phyloP scores from a whole-genome alignment of 2,888 invertebrate species.

The Philhelius pedissequus region DNA sequence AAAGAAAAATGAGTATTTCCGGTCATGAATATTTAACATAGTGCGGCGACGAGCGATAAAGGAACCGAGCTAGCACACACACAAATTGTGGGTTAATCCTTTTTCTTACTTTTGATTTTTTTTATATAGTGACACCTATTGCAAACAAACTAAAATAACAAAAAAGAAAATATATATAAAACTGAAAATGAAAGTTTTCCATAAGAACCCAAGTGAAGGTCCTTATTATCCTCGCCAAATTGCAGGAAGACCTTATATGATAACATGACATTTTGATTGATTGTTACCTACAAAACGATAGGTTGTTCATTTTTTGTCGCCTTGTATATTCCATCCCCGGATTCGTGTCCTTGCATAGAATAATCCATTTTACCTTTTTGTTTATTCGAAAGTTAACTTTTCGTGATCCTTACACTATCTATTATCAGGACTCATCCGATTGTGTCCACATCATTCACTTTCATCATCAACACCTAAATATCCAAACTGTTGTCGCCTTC shows the following conservation, averaged over 20 bases:
- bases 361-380: not conserved
- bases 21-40: constrained; percentile 64
- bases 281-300: constrained; percentile 20
- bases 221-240: constrained; percentile 59
- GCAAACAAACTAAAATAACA: not conserved
- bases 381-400: constrained; percentile 36
- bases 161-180: not conserved
- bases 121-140: not conserved
- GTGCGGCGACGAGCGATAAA: not conserved
- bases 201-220: constrained; percentile 29
- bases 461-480: not conserved
- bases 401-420: constrained; percentile 32
- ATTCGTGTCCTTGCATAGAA: too few relatives aligned
- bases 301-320: too few relatives aligned
- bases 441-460: constrained; percentile 19
- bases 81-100: constrained; percentile 49
- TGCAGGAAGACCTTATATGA: constrained; percentile 50
- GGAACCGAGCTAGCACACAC: not conserved
- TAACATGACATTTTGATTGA: constrained; percentile 66
- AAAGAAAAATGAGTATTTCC: constrained; percentile 55
- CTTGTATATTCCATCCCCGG: too few relatives aligned
- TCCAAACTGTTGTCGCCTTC: not conserved
- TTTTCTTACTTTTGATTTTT: not conserved
- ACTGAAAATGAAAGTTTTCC: constrained; percentile 51
- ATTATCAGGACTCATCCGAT: constrained; percentile 32